Evolutionary conservation across 64 coral and sea anemone species (phyloP).

Genomic region (Dendronephthya gigantea): DNA sequence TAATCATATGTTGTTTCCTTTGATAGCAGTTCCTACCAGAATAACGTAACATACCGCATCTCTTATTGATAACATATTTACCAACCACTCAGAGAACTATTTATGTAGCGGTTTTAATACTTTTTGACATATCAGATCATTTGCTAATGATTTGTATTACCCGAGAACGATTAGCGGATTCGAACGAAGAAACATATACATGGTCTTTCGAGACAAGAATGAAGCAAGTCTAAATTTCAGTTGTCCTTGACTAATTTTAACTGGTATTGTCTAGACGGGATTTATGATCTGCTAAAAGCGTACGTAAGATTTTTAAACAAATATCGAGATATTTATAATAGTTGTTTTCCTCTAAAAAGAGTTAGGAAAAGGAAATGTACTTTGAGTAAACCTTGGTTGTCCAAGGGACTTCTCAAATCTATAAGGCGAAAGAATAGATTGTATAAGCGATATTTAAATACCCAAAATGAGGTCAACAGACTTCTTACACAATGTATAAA

Average conservation of each 20-base stretch:
- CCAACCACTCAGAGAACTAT: background rate
- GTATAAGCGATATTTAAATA: too few relatives aligned
- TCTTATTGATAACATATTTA: slow-evolving; percentile 2
- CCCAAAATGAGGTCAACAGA: too few relatives aligned
- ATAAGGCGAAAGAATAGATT: too few relatives aligned
- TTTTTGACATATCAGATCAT: background rate
- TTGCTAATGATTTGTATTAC: background rate
- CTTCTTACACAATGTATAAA: slow-evolving; percentile 18
- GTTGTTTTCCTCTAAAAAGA: too few relatives aligned
- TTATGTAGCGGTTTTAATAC: background rate
- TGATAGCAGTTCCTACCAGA: background rate
- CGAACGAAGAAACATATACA: background rate
- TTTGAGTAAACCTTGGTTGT: too few relatives aligned
- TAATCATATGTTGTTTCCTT: background rate
- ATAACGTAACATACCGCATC: background rate
- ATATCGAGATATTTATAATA: too few relatives aligned
- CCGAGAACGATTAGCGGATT: too few relatives aligned
- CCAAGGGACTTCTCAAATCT: too few relatives aligned
- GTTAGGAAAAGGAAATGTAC: too few relatives aligned
- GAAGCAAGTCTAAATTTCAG: background rate
- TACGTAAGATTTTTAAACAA: too few relatives aligned
- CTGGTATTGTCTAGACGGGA: background rate
- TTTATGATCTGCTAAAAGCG: background rate
- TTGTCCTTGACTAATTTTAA: background rate
- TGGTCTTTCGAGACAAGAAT: background rate